phyloP scores from a whole-genome alignment of 2,113 vertebrate species.

The Oryzias curvinotus region DNA sequence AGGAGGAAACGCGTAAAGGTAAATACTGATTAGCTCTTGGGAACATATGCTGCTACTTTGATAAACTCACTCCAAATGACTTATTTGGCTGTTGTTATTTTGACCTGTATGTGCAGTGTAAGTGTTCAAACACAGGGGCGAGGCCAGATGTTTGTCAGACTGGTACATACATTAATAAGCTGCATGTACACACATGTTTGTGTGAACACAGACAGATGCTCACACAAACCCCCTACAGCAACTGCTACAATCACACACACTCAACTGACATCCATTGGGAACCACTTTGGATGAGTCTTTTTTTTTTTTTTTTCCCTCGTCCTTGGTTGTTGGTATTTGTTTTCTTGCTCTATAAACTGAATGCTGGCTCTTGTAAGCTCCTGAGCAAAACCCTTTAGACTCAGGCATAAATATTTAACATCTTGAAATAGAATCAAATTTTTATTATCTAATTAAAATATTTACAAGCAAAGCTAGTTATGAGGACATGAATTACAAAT shows the following conservation, averaged over 20 bases:
- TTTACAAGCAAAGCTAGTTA: background rate
- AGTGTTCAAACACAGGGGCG: slow-evolving; percentile 63
- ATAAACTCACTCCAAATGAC: slow-evolving; percentile 57
- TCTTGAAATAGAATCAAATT: slow-evolving; percentile 18
- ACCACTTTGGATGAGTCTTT: slow-evolving; percentile 15
- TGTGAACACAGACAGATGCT: slow-evolving; percentile 29
- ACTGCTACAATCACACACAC: background rate
- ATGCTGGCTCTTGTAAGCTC: slow-evolving; percentile 34
- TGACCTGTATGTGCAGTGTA: slow-evolving; percentile 63
- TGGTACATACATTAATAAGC: slow-evolving; percentile 57
- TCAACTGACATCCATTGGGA: slow-evolving; percentile 35
- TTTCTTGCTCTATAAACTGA: slow-evolving; percentile 39
- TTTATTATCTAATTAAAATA: background rate
- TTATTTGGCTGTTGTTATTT: slow-evolving; percentile 67
- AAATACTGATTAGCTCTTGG: slow-evolving; percentile 51
- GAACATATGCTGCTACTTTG: slow-evolving; percentile 53
- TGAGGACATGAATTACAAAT: background rate
- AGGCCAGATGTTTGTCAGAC: slow-evolving; percentile 72
- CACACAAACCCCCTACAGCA: background rate
- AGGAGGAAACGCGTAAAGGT: slow-evolving; percentile 48
- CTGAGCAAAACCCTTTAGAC: slow-evolving; percentile 38
- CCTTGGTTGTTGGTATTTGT: slow-evolving; percentile 55
- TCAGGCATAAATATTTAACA: slow-evolving; percentile 52
- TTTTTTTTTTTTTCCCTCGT: slow-evolving; percentile 8
- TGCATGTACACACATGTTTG: slow-evolving; percentile 24